phyloP scores from a whole-genome alignment of 2,797 vertebrate genomes.

The Gobio occitaniae region DNA sequence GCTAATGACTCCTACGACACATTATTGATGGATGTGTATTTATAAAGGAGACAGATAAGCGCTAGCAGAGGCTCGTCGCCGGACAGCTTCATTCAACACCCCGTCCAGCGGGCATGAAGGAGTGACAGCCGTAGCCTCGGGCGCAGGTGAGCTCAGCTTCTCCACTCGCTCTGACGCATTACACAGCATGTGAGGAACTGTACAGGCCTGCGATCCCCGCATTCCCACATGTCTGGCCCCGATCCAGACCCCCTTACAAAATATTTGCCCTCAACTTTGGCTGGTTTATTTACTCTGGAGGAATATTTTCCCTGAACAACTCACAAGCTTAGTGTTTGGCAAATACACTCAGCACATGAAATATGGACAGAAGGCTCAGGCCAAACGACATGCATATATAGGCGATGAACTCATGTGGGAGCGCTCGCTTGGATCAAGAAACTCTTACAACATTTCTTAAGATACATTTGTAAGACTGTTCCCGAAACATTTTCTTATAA shows the following conservation, averaged over 20 bases:
- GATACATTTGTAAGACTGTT: not conserved
- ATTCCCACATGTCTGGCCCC: slow-evolving; percentile 45
- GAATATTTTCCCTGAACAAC: slow-evolving; percentile 53
- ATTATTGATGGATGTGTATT: slow-evolving; percentile 82
- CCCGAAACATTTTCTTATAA: not conserved
- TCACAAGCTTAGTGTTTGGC: slow-evolving; percentile 46
- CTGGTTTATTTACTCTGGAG: slow-evolving; percentile 52
- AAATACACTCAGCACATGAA: slow-evolving; percentile 54
- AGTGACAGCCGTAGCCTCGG: slow-evolving; percentile 79
- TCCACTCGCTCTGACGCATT: slow-evolving; percentile 71
- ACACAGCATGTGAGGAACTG: slow-evolving; percentile 67
- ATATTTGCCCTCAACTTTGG: slow-evolving; percentile 50
- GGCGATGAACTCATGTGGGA: slow-evolving; percentile 10
- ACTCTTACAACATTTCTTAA: not conserved
- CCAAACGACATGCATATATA: slow-evolving; percentile 39
- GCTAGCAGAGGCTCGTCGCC: slow-evolving; percentile 66
- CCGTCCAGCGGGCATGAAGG: slow-evolving; percentile 78
- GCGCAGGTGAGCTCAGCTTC: slow-evolving; percentile 81
- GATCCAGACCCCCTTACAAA: slow-evolving; percentile 60
- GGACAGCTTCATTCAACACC: slow-evolving; percentile 72
- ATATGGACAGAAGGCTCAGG: slow-evolving; percentile 38
- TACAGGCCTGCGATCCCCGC: slow-evolving; percentile 25
- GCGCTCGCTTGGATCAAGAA: not conserved
- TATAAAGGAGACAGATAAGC: slow-evolving; percentile 78
- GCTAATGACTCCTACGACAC: slow-evolving; percentile 85